Conservation (phyloP, 2,113 vertebrate species). For the Myrmecophaga tridactyla region DNA sequence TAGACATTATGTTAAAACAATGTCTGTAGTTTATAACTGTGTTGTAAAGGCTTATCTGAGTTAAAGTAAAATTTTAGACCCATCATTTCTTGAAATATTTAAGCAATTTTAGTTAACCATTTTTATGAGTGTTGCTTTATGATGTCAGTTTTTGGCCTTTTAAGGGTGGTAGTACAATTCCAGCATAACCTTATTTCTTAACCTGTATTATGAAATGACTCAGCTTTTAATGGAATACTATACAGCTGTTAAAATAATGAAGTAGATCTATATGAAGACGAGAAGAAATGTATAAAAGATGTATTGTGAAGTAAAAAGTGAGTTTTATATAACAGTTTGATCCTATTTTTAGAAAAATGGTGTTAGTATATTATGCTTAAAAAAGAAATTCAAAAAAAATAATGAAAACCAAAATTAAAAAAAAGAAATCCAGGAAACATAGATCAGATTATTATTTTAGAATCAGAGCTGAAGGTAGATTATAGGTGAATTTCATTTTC, state of each 20-base stretch:
- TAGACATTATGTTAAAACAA: neutral
- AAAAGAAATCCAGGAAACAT: constrained; percentile 21
- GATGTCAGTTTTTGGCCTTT: constrained; percentile 16
- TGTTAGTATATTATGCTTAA: neutral
- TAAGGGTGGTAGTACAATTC: constrained; percentile 14
- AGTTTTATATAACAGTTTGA: neutral
- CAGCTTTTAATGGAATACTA: constrained; percentile 24
- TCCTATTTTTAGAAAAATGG: constrained; percentile 1
- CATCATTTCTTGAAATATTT: constrained; percentile 29
- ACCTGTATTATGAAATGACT: constrained; percentile 19
- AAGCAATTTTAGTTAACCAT: neutral
- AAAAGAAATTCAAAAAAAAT: too few relatives aligned
- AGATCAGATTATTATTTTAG: neutral
- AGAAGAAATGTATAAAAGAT: neutral
- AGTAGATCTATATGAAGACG: neutral
- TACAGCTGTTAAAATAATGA: neutral
- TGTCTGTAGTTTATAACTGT: constrained; percentile 6
- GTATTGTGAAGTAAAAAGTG: neutral
- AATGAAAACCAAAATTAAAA: neutral
- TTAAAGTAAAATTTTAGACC: constrained; percentile 9
- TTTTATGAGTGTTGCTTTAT: constrained; percentile 45
- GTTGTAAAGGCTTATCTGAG: constrained; percentile 15
- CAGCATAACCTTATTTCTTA: constrained; percentile 33
- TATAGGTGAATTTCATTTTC: neutral
- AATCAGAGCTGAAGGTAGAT: neutral